Percentiles rank a stretch among this genome's conserved stretches.
Evolutionary conservation across 2,888 invertebrate genomes (phyloP).

Genomic region (Lordiphosa fenestrarum): DNA sequence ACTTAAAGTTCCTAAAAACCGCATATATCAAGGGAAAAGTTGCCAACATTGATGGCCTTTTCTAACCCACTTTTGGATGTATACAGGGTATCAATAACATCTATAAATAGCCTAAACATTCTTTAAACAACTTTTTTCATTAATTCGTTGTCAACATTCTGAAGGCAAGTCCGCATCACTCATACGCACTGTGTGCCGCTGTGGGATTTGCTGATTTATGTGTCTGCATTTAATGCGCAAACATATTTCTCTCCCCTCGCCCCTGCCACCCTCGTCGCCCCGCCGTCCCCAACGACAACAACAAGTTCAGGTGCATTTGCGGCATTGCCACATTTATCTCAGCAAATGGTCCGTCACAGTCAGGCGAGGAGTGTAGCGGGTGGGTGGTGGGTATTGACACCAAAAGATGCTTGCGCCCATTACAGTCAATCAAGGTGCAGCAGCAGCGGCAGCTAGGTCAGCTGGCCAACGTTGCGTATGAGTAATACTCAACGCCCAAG

Average conservation of each 20-base stretch:
- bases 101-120: too few relatives aligned
- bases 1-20: too few relatives aligned
- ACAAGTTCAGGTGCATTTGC: conserved; percentile 49
- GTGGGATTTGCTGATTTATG: conserved; percentile 17
- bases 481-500: conserved; percentile 33
- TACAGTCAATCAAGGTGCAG: conserved; percentile 20
- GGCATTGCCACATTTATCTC: conserved; percentile 39
- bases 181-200: background rate
- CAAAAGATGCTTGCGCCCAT: background rate
- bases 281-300: conserved; percentile 5
- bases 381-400: conserved; percentile 1
- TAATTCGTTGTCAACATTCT: background rate
- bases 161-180: conserved; percentile 18
- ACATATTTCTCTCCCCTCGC: background rate
- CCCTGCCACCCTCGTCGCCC: too few relatives aligned
- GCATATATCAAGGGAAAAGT: too few relatives aligned
- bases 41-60: too few relatives aligned
- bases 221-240: conserved; percentile 20
- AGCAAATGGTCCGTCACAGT: conserved; percentile 48
- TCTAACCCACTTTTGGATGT: too few relatives aligned
- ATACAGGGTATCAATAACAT: too few relatives aligned
- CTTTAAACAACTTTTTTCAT: too few relatives aligned
- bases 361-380: conserved; percentile 13
- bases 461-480: conserved; percentile 49
- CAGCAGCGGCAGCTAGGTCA: conserved; percentile 7